Conservation (phyloP, 2,888 invertebrate genomes). For the Acheta domesticus region DNA sequence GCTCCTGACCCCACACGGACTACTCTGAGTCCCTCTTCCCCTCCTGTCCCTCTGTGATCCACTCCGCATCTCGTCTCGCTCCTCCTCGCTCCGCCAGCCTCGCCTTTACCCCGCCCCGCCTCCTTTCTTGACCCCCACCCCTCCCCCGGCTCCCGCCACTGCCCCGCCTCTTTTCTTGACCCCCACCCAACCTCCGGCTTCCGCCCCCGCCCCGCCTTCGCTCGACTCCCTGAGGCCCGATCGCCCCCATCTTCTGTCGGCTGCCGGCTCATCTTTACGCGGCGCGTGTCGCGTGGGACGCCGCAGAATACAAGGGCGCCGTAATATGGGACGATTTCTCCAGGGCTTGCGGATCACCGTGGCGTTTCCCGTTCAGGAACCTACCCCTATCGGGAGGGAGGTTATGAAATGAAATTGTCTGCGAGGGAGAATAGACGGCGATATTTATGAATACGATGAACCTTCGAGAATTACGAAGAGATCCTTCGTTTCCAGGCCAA, state of each 20-base stretch:
- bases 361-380: too few species aligned
- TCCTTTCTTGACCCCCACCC: neutral
- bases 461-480: too few species aligned
- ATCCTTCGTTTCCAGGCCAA: too few species aligned
- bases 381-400: too few species aligned
- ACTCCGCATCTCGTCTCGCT: neutral
- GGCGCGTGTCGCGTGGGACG: neutral
- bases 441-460: too few species aligned
- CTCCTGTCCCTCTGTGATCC: neutral
- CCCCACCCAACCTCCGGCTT: neutral
- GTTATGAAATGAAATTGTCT: too few species aligned
- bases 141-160: neutral
- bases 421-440: too few species aligned
- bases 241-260: neutral
- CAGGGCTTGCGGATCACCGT: neutral
- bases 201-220: neutral
- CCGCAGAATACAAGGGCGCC: conserved; percentile 5
- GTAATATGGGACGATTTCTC: neutral
- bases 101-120: neutral
- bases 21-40: neutral
- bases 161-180: neutral
- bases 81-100: neutral
- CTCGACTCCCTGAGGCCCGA: neutral
- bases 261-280: neutral
- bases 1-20: too few species aligned